These are phyloP conservation scores for Notarius lentiginosus DNA, from an alignment of 2,113 vertebrate species.

Conservation along the genomic window DNA sequence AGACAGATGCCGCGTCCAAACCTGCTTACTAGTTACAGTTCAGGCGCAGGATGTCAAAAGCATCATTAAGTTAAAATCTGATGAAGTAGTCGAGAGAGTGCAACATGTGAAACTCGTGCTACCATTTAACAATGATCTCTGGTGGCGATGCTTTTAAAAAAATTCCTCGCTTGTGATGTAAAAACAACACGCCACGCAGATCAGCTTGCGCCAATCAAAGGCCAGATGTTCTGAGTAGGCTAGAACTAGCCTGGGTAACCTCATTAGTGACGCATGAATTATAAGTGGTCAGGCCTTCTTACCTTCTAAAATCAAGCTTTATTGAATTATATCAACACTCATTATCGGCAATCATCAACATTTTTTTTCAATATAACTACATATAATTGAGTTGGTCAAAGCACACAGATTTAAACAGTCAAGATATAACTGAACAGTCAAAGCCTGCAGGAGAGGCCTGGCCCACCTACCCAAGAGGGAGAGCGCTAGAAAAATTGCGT, in stretches of 20 bases:
- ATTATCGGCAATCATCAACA: not conserved
- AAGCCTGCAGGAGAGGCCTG: no score
- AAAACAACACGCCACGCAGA: not conserved
- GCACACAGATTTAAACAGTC: no score
- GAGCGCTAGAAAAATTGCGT: no score
- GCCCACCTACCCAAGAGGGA: no score
- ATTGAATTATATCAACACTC: not conserved
- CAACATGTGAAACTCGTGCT: not conserved
- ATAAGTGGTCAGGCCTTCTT: not conserved
- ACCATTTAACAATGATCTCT: not conserved
- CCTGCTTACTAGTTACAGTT: not conserved
- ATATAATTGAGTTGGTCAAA: not conserved
- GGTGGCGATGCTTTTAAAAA: not conserved
- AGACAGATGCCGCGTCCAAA: not conserved
- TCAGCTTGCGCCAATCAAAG: not conserved
- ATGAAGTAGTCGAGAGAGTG: not conserved
- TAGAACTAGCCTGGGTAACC: not conserved
- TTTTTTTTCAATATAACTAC: not conserved
- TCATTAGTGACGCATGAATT: not conserved
- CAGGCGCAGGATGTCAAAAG: not conserved
- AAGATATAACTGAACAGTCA: no score
- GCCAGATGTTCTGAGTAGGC: not conserved
- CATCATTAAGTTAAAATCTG: not conserved
- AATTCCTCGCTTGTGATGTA: not conserved
- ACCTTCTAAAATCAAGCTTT: not conserved